Base-by-base conservation (phyloP, 1,140 invertebrate species). In the Dryas iulia region DNA sequence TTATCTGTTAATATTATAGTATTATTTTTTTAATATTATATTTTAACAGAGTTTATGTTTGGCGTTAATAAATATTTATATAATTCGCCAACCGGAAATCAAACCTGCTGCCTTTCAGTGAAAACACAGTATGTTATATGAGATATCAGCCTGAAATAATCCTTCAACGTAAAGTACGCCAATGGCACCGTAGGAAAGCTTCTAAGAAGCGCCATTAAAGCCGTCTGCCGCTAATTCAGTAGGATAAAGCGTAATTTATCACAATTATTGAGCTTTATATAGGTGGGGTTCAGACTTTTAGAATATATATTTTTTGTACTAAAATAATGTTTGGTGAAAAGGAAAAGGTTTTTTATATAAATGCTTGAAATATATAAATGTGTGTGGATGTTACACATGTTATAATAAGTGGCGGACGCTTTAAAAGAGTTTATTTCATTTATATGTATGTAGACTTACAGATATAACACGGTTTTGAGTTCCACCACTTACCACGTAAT, bases 171-270 rank as follows among this genome's bases (percentile, higher is more conserved):
- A 47, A 64, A 64, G 71, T 73, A 69, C 59, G 61, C 70, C 71
- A 73, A 71, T 75, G 59, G 56, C 62, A 72, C 72, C 66, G 69
- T 65, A 59, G 73, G 57, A 78, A 69, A 70, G 67, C 62, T 47
- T 54, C 74, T 72, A 75, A 83, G 77, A 76, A 68, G 71, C 30
- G 74, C 81, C 81, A 82, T 87, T 87, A 87, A 74, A 76, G 69
- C 83, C 77, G 82, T 69, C 81, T 83, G 85, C 61, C 68, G 77
- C 74, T 78, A 75, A 75, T 81, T 78, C 72, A 73, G 69, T 64
- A 73, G 83, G 81, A 82, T 82, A 81, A 74, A 72, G 72, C 76
- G 78, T 79, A 77, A 86, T 86, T 83, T 84, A 86, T 87, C 85
- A 87, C 81, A 83, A 84, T 84, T 83, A 82, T 78, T 76, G 78